phyloP scores from a whole-genome alignment of 2,113 vertebrate species.

The Eudorcas thomsonii region DNA sequence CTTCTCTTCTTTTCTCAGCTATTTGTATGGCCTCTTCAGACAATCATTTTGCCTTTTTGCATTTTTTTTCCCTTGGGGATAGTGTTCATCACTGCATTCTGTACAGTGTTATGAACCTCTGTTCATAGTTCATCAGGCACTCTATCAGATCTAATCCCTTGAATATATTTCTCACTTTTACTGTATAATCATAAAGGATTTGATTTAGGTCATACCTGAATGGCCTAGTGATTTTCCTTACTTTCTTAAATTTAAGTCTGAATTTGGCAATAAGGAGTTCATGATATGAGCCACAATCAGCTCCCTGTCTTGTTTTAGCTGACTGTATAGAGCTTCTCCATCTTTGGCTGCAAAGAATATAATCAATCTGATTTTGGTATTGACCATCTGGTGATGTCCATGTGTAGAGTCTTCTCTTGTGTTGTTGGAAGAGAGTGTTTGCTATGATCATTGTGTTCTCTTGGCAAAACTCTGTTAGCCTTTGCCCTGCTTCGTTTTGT shows the following conservation, averaged over 20 bases:
- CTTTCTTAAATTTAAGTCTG: background rate
- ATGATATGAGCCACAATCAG: background rate
- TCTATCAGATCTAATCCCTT: background rate
- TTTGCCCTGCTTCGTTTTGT: background rate
- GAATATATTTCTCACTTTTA: background rate
- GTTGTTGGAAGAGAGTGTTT: background rate
- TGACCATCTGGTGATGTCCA: background rate
- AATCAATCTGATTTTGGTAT: fast-evolving
- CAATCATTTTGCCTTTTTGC: background rate
- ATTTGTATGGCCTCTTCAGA: background rate
- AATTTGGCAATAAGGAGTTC: background rate
- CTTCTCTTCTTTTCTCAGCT: background rate
- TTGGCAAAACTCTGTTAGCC: background rate
- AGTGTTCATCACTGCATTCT: background rate
- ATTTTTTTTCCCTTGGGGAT: background rate
- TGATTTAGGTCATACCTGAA: background rate
- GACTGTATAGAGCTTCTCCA: background rate
- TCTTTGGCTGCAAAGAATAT: background rate
- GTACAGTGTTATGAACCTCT: background rate
- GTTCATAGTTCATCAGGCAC: background rate
- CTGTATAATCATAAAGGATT: background rate
- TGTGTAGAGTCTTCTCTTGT: background rate
- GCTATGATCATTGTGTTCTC: background rate
- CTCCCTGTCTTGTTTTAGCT: background rate
- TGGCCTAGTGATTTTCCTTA: background rate